These are phyloP conservation scores for Drosophila formosana DNA, from an alignment of 2,888 invertebrate species.

Conservation along the genomic window DNA sequence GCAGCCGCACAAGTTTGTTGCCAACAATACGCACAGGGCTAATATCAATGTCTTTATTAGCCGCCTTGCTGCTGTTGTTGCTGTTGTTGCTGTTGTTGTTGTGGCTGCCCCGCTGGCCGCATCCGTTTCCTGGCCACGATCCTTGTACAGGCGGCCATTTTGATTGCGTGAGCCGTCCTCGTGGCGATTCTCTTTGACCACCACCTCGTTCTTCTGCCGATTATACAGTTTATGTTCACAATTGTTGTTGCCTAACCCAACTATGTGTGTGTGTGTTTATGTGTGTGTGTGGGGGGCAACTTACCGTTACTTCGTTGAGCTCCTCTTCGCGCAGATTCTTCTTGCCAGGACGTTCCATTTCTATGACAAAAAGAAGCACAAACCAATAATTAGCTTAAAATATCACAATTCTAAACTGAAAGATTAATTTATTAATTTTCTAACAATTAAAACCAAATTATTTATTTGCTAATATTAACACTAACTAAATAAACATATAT, in stretches of 20 bases:
- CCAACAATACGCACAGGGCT: constrained; percentile 66
- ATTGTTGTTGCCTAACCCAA: background rate
- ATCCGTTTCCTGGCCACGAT: constrained; percentile 75
- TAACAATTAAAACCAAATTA: no score
- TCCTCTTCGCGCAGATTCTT: constrained; percentile 86
- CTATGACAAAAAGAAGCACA: constrained; percentile 42
- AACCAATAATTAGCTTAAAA: no score
- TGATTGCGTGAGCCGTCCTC: constrained; percentile 84
- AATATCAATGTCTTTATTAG: constrained; percentile 71
- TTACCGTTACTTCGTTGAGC: constrained; percentile 85
- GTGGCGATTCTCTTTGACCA: constrained; percentile 83
- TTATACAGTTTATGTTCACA: background rate
- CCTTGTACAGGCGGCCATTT: constrained; percentile 84
- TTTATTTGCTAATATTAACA: no score
- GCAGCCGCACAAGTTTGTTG: constrained; percentile 29
- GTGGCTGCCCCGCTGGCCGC: constrained; percentile 58
- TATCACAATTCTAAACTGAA: no score
- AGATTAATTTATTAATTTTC: no score
- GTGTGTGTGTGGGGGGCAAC: constrained; percentile 27
- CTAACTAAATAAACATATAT: no score
- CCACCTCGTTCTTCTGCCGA: constrained; percentile 82
- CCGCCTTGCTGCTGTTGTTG: constrained; percentile 6
- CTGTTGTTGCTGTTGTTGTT: constrained; percentile 23
- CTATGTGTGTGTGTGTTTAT: background rate
- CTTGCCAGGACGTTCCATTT: constrained; percentile 85